Conservation (phyloP, 2,797 vertebrate genomes). For the Argya squamiceps region DNA sequence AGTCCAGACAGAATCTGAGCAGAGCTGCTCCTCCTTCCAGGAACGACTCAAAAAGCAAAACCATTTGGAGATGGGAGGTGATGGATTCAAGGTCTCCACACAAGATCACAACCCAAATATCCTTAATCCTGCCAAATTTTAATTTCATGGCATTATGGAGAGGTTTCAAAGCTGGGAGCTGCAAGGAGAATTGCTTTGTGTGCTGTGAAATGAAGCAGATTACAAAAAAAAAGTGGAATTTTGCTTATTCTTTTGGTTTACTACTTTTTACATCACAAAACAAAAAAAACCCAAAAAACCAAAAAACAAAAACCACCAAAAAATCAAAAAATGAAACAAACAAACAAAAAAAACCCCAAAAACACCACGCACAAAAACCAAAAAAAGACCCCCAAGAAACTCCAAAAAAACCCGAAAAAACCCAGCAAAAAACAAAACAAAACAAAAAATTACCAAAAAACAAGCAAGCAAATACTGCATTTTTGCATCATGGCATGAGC, state of each 20-base stretch:
- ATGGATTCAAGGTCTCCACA: not conserved
- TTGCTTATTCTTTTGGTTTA: not conserved
- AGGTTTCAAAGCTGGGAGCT: not conserved
- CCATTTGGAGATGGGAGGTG: not conserved
- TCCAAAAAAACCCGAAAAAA: too few species aligned
- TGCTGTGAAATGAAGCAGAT: not conserved
- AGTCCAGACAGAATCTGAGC: not conserved
- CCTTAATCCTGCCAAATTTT: not conserved
- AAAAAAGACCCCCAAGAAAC: too few species aligned
- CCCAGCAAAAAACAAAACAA: too few species aligned
- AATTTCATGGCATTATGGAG: not conserved
- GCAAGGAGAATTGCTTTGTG: accelerated
- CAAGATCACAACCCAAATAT: not conserved
- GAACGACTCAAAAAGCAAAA: not conserved
- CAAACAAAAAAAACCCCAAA: too few species aligned
- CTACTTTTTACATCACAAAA: not conserved
- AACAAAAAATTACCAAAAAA: too few species aligned
- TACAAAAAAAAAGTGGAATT: not conserved
- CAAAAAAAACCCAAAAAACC: too few species aligned
- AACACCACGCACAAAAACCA: too few species aligned
- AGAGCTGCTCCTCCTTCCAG: not conserved
- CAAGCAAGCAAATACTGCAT: too few species aligned
- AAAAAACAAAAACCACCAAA: too few species aligned
- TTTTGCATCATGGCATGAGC: accelerated
- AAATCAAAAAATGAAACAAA: too few species aligned